Percentiles rank a stretch among this genome's conserved stretches.
These are phyloP conservation scores for Tragelaphus buxtoni DNA, from an alignment of 2,113 vertebrate species.

Conservation along the genomic window DNA sequence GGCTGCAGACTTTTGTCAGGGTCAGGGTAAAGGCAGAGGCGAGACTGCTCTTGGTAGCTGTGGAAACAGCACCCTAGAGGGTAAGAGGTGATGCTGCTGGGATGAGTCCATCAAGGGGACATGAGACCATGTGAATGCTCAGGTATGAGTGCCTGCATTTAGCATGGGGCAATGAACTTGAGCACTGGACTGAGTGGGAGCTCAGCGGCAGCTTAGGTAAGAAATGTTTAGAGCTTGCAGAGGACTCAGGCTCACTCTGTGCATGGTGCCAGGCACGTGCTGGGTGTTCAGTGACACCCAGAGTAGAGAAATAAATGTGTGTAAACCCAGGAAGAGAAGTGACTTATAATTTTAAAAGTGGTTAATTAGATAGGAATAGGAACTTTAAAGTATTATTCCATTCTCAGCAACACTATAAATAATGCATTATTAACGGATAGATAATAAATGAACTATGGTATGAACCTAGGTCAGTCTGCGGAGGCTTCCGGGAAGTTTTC, in stretches of 20 bases:
- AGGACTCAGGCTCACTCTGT: background rate
- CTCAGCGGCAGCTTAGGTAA: background rate
- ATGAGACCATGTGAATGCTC: background rate
- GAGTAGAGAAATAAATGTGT: background rate
- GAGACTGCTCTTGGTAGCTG: background rate
- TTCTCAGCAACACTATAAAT: conserved; percentile 19
- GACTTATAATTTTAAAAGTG: background rate
- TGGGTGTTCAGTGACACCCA: background rate
- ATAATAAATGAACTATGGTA: background rate
- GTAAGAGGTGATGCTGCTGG: background rate
- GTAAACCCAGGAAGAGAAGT: background rate
- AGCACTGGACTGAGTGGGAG: background rate
- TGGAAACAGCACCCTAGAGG: background rate
- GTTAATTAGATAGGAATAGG: background rate
- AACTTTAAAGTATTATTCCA: background rate
- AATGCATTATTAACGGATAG: background rate
- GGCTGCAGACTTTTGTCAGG: background rate
- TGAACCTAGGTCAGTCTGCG: background rate
- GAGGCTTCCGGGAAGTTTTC: background rate
- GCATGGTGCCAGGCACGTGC: background rate
- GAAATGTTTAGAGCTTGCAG: background rate
- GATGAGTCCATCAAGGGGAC: background rate
- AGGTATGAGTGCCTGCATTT: background rate
- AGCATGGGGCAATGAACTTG: background rate
- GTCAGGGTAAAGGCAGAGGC: background rate